Evolutionary conservation across 2,888 invertebrate genomes (phyloP), one percentile per base, ranked within the genome.

Genomic region (Sarcophaga caerulescens): DNA sequence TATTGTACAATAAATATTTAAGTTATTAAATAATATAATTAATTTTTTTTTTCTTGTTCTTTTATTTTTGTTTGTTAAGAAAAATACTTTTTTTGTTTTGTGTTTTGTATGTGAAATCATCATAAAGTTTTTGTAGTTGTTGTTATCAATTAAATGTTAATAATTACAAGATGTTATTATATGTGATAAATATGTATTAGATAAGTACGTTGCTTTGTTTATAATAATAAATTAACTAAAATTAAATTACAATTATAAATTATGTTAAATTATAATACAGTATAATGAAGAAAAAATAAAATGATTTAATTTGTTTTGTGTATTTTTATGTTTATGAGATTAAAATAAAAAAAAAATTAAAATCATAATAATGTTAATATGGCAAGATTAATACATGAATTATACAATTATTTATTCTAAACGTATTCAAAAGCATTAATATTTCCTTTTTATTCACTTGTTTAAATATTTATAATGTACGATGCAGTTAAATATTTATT

Each of bases 381-480:
- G 92, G 92, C 92, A 92, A 92, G 92, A 92, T 92, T 92, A 92
- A 92, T 92, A 92, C 91, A 91, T 91, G 88, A 88, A 88, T 85
- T 81, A 74, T 74, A 82, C 66, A 81, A 84, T 52, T 84, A 79
- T 44, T 52, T 84, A 79, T 44, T 52, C 70, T 70, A 79, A 70
- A 63, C 47, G 35, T 62, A 70, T 68, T 66, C 75, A 73, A 85
- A 81, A 81, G 63, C 69, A 85, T 47, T 66, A 17, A 68, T 52
- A 52, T 23, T 62, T 52, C 21, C 21, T 45, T 71, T 25, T 52
- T 35, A 21, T 59, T 70, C 52, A 52, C 52, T 47, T 45, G 17
- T 19, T 75, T 44, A 65, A 59, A 63, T 21, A 74, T 35, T 35
- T 35, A 10, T 35, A 35, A 35, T 35, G 10, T 35, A 35, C 8